A percentile compares a stretch with the other conserved stretches of the same genome.
phyloP scores from a whole-genome alignment of 2,888 invertebrate species.

The Ophion slaviceki region DNA sequence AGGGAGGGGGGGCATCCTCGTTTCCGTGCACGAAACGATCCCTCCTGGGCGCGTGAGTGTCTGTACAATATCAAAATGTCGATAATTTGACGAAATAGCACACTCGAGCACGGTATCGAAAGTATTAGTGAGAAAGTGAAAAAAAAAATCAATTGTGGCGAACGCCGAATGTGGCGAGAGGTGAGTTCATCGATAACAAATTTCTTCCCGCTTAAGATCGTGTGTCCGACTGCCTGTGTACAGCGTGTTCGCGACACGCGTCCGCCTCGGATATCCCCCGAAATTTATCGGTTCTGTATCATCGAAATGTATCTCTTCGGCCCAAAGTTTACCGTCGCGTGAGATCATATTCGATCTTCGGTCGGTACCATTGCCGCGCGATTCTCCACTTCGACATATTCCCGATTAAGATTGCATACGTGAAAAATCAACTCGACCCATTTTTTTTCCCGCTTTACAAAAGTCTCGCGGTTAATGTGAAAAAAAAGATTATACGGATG shows the following conservation, averaged over 20 bases:
- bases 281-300: background rate
- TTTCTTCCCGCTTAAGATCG: slow-evolving; percentile 42
- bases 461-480: background rate
- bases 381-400: background rate
- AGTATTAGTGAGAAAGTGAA: slow-evolving; percentile 2
- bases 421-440: background rate
- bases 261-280: background rate
- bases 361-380: slow-evolving; percentile 1
- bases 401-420: background rate
- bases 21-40: slow-evolving; percentile 58
- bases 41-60: slow-evolving; percentile 1
- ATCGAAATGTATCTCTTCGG: background rate
- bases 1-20: slow-evolving; percentile 64
- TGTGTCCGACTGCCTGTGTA: background rate
- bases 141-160: background rate
- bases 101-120: background rate
- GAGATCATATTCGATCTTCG: background rate
- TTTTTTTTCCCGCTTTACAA: background rate
- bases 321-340: background rate
- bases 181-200: slow-evolving; percentile 45
- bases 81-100: slow-evolving; percentile 29
- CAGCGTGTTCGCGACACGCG: slow-evolving; percentile 17
- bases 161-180: slow-evolving; percentile 45
- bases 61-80: slow-evolving; percentile 63
- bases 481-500: background rate